Percentiles rank a stretch among this genome's conserved stretches.
Conservation (phyloP, 2,888 invertebrate species). For the Cynaeus angustus region DNA sequence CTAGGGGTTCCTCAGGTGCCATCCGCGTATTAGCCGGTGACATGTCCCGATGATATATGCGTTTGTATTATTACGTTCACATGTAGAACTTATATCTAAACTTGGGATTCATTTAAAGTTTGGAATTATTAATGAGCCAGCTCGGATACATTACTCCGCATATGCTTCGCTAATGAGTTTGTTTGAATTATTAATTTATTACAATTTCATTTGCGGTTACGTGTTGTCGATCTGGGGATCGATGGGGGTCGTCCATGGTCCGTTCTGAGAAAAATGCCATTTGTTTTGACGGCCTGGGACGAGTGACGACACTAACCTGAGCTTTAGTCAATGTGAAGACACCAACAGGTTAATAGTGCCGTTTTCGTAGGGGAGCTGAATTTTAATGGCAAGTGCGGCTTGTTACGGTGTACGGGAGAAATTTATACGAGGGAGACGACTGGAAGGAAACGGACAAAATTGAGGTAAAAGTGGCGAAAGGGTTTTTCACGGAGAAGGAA, state of each 20-base stretch:
- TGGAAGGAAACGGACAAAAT: conserved; percentile 6
- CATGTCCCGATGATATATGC: conserved; percentile 62
- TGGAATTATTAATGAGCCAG: conserved; percentile 70
- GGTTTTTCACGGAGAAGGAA: too few species aligned
- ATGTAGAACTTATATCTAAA: conserved; percentile 68
- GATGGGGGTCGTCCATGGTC: neutral
- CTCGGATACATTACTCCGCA: conserved; percentile 66
- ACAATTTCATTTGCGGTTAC: conserved; percentile 63
- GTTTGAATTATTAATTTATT: conserved; percentile 70
- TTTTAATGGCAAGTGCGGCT: conserved; percentile 36
- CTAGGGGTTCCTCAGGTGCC: conserved; percentile 54
- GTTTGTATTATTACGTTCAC: conserved; percentile 67
- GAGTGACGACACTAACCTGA: conserved; percentile 29
- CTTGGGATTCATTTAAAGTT: conserved; percentile 69
- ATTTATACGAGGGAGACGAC: conserved; percentile 18
- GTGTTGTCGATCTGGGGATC: conserved; percentile 23
- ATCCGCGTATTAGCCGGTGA: conserved; percentile 57
- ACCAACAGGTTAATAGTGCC: conserved; percentile 42
- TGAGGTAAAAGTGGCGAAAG: neutral
- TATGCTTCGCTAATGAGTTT: conserved; percentile 69
- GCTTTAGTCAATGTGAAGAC: conserved; percentile 32
- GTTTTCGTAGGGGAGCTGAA: conserved; percentile 35
- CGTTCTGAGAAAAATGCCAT: conserved; percentile 31
- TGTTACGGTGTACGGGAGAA: conserved; percentile 28
- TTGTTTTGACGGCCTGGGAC: conserved; percentile 29